Base-by-base conservation (phyloP, 2,888 invertebrate genomes). In the Andrena praecox region DNA sequence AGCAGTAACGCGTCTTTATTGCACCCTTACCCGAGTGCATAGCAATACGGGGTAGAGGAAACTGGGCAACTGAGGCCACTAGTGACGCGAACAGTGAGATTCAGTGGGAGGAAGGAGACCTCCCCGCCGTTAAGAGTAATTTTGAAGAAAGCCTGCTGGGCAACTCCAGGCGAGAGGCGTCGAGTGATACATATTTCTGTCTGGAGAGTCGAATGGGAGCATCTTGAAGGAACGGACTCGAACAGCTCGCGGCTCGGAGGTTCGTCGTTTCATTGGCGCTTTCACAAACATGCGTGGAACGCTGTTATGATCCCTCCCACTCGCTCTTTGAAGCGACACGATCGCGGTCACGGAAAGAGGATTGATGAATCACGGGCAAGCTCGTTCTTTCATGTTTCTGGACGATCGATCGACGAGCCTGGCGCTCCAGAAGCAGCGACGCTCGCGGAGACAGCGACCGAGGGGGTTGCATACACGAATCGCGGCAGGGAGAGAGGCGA, bases 301-400 rank as follows among this genome's bases (percentile, higher is more conserved):
- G 31, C 8, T 35, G 67, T 59, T 56, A 69, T 27, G 66, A 67
- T 74, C 29, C 48, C 8, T 67, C 52, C 33, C n/a, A 27, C 31
- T 63, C 64, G 27, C 7, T 63, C 50, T 42, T 59, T 33, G 50
- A 77, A 82, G 70, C 48, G 69, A 42, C 52, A 56, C 52, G 74
- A 74, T 76, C 76, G 66, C 35, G 75, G 67, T 70, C 73, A 67
- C 74, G 74, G 75, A 63, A 72, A 71, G 52, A 50, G 80, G 82
- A 87, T 77, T 73, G 85, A 88, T 88, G 88, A 88, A 88, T 88
- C 83, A 88, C 80, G 60, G 84, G 77, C 59, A 60, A 77, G 80
- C 74, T 82, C 76, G 72, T 88, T 84, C 83, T 77, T 85, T 84
- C 86, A 71, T 80, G 79, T 71, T 84, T 80, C 83, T 75, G 78